A percentile compares a stretch with the other conserved stretches of the same genome.
phyloP scores from a whole-genome alignment of 1,140 invertebrate species.

The Drosophila takahashii region DNA sequence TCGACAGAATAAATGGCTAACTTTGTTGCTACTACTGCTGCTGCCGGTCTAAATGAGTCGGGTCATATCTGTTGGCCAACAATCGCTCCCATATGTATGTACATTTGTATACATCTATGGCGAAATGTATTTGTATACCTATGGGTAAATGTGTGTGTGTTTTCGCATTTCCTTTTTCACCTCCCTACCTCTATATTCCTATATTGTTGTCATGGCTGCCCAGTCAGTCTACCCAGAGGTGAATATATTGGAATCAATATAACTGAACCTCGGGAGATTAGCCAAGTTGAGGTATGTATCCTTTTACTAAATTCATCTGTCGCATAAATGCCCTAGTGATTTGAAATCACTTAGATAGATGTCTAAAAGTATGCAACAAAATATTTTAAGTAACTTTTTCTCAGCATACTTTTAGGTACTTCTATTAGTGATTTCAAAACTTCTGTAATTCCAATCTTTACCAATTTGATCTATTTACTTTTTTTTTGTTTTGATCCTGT shows the following conservation, averaged over 20 bases:
- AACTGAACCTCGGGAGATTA: neutral
- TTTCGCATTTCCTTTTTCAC: conserved; percentile 33
- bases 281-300: neutral
- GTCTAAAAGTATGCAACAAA: neutral
- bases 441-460: no score
- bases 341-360: neutral
- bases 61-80: conserved; percentile 56
- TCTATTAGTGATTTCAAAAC: no score
- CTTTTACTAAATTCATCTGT: neutral
- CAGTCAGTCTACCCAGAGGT: neutral
- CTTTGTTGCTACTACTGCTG: conserved; percentile 40
- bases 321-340: no score
- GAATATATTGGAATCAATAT: neutral
- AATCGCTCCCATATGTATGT: conserved; percentile 17
- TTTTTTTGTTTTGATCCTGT: neutral
- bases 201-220: conserved; percentile 16
- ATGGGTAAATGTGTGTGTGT: conserved; percentile 16
- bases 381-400: neutral
- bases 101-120: conserved; percentile 3
- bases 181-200: neutral
- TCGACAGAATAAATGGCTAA: conserved; percentile 55
- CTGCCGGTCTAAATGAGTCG: conserved; percentile 59
- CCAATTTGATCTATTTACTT: no score
- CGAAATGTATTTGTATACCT: conserved; percentile 33
- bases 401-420: no score